phyloP scores from a whole-genome alignment of 1,140 invertebrate species.

The Drosophila bipectinata region DNA sequence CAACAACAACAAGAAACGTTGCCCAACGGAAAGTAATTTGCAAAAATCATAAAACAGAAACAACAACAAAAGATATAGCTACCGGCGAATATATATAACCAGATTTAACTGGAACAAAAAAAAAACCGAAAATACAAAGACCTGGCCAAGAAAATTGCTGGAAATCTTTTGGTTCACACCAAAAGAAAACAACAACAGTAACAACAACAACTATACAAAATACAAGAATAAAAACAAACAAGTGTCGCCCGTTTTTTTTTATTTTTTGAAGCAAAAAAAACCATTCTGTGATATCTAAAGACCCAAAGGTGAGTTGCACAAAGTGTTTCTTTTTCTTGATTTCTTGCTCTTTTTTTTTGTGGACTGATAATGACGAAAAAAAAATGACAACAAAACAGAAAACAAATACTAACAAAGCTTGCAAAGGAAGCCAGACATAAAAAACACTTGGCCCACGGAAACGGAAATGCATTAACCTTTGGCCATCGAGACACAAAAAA shows the following conservation, averaged over 20 bases:
- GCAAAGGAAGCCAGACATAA: slow-evolving; percentile 25
- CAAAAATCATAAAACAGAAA: slow-evolving; percentile 37
- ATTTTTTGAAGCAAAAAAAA: slow-evolving; percentile 47
- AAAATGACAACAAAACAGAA: neutral
- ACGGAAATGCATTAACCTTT: slow-evolving; percentile 59
- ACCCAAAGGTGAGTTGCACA: slow-evolving; percentile 78
- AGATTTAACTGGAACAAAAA: slow-evolving; percentile 51
- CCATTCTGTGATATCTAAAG: slow-evolving; percentile 83
- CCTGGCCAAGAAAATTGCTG: slow-evolving; percentile 43
- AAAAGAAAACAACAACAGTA: slow-evolving; percentile 24
- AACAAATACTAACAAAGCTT: slow-evolving; percentile 2
- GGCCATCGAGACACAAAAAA: neutral
- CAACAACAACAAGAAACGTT: slow-evolving; percentile 30
- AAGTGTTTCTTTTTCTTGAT: slow-evolving; percentile 2
- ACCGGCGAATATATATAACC: slow-evolving; percentile 20
- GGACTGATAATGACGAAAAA: neutral
- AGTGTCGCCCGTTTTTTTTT: slow-evolving; percentile 55
- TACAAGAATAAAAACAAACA: slow-evolving; percentile 38
- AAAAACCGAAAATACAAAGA: slow-evolving; percentile 10
- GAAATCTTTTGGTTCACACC: slow-evolving; percentile 40
- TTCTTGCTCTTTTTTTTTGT: neutral
- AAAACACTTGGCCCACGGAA: slow-evolving; percentile 39
- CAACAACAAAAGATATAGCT: slow-evolving; percentile 24
- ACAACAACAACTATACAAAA: neutral
- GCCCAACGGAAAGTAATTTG: slow-evolving; percentile 53